Evolutionary conservation across 2,888 invertebrate species (phyloP).

Genomic region (Terebella lapidaria): DNA sequence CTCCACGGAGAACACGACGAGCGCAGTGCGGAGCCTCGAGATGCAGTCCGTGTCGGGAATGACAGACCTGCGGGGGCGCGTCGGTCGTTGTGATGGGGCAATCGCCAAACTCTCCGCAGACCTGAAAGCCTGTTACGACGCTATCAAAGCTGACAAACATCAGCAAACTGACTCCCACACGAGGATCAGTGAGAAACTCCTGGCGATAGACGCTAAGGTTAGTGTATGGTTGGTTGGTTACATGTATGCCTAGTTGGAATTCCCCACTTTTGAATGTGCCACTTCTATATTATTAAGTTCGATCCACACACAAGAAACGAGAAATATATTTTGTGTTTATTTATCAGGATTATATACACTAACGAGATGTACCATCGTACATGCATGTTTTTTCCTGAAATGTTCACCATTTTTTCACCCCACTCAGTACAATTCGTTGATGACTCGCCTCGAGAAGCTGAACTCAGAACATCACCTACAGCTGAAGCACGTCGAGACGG

Average conservation of each 20-base stretch:
- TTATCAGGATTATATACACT: no score
- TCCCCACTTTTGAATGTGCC: no score
- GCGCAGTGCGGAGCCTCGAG: constrained; percentile 48
- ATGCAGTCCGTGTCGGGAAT: constrained; percentile 48
- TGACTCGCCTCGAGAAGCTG: constrained; percentile 26
- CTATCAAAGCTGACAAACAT: constrained; percentile 34
- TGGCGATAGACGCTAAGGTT: constrained; percentile 44
- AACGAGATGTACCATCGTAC: no score
- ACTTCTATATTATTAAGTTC: no score
- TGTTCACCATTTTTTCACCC: neutral
- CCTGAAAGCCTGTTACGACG: constrained; percentile 35
- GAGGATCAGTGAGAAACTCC: constrained; percentile 37
- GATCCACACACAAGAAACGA: no score
- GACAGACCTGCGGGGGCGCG: constrained; percentile 48
- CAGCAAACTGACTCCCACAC: constrained; percentile 37
- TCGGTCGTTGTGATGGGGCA: constrained; percentile 50
- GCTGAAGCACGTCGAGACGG: constrained; percentile 40
- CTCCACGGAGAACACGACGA: constrained; percentile 36
- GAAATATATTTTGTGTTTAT: no score
- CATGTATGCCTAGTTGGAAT: neutral
- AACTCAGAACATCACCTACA: constrained; percentile 33
- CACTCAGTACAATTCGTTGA: constrained; percentile 5
- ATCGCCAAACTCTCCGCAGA: constrained; percentile 44
- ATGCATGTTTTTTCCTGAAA: neutral
- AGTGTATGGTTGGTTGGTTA: no score